Conservation (phyloP, 2,888 invertebrate genomes). For the Drosophila fungiperda region DNA sequence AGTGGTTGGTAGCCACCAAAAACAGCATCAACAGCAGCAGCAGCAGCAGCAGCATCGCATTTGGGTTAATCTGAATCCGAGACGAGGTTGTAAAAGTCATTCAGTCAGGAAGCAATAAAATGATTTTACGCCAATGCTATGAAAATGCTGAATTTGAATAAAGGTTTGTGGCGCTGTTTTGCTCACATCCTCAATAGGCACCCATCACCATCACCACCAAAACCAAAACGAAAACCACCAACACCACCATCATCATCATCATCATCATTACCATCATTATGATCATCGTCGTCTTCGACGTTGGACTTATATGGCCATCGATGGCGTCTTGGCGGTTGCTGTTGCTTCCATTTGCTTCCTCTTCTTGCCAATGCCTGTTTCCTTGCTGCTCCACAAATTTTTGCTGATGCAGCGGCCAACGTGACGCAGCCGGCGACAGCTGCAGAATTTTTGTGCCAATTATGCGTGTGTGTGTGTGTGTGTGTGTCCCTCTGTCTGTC, state of each 20-base stretch:
- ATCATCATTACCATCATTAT: neutral
- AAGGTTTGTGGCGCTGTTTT: slow-evolving; percentile 66
- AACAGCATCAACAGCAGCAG: slow-evolving; percentile 35
- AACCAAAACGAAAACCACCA: neutral
- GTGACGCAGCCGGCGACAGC: slow-evolving; percentile 74
- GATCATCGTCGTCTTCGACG: slow-evolving; percentile 2
- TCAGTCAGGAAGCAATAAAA: slow-evolving; percentile 79
- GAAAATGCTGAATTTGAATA: slow-evolving; percentile 80
- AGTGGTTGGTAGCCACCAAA: slow-evolving; percentile 31
- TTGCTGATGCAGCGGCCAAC: slow-evolving; percentile 70
- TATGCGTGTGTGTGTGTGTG: slow-evolving; percentile 49
- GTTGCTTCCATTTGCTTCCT: slow-evolving; percentile 22
- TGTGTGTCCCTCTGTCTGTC: neutral
- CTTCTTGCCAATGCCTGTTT: slow-evolving; percentile 7
- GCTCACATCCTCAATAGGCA: slow-evolving; percentile 38
- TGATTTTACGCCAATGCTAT: slow-evolving; percentile 79
- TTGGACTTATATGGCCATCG: slow-evolving; percentile 49
- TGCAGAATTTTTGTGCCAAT: slow-evolving; percentile 69
- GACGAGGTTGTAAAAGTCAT: slow-evolving; percentile 76
- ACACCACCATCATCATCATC: slow-evolving; percentile 30
- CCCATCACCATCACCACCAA: slow-evolving; percentile 27
- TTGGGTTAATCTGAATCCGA: slow-evolving; percentile 75
- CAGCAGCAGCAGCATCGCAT: slow-evolving; percentile 47
- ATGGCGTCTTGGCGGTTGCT: slow-evolving; percentile 63
- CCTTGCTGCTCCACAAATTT: slow-evolving; percentile 45